phyloP scores from a whole-genome alignment of 2,113 vertebrate genomes.

The Phasianus colchicus region DNA sequence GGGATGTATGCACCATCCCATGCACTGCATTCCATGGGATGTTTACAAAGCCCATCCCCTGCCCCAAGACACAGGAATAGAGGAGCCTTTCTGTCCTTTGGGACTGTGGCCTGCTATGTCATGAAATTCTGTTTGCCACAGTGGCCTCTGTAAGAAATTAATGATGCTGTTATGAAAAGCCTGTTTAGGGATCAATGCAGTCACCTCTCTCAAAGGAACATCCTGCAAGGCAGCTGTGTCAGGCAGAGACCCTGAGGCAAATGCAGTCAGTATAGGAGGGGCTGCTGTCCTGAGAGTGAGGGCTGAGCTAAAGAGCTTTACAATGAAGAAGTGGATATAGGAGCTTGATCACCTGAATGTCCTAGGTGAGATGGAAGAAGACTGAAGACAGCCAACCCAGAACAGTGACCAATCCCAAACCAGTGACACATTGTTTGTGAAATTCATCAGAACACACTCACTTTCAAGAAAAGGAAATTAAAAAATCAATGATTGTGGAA shows the following conservation, averaged over 20 bases:
- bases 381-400: neutral
- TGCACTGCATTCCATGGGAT: neutral
- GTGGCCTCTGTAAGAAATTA: neutral
- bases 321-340: rapidly evolving
- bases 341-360: rapidly evolving
- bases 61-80: neutral
- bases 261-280: rapidly evolving
- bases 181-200: neutral
- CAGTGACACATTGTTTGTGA: neutral
- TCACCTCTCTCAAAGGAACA: neutral
- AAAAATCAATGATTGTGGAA: neutral
- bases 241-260: neutral
- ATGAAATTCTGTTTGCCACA: neutral
- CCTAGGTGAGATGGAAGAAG: rapidly evolving
- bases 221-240: neutral
- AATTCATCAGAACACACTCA: neutral
- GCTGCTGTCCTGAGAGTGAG: neutral
- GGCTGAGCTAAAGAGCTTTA: neutral
- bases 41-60: neutral
- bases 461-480: neutral
- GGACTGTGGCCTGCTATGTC: neutral
- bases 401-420: neutral
- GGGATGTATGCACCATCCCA: neutral
- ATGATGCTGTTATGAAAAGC: neutral
- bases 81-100: neutral